Evolutionary conservation across 1,140 invertebrate genomes (phyloP).

Genomic region (Dendrolimus kikuchii): DNA sequence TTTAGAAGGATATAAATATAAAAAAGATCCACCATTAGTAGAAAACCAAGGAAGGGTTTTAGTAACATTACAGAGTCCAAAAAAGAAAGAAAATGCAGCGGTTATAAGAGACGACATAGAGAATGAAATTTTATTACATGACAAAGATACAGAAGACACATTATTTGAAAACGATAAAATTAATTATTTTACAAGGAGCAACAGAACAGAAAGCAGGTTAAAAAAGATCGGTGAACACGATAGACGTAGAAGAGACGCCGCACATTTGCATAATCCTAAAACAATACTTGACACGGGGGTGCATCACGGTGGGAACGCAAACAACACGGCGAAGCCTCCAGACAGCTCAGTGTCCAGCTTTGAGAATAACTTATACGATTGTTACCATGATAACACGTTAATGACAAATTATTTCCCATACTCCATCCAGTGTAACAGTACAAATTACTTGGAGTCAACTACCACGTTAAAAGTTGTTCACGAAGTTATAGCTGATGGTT

Average conservation of each 20-base stretch:
- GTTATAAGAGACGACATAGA: neutral
- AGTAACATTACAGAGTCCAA: conserved; percentile 78
- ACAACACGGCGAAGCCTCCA: conserved; percentile 71
- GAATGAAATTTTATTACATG: neutral
- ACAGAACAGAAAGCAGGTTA: no score
- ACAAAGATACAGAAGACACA: conserved; percentile 1
- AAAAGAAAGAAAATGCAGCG: conserved; percentile 7
- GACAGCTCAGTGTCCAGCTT: conserved; percentile 83
- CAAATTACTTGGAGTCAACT: conserved; percentile 77
- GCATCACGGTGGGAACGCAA: conserved; percentile 82
- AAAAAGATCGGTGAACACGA: conserved; percentile 4
- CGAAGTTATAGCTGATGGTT: conserved; percentile 80
- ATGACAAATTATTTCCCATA: conserved; percentile 79
- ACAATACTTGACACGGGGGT: conserved; percentile 81
- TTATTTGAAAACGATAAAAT: neutral
- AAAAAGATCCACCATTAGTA: conserved; percentile 70
- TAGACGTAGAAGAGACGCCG: conserved; percentile 34
- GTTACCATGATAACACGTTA: conserved; percentile 82
- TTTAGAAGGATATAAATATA: conserved; percentile 79
- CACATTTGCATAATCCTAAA: conserved; percentile 69
- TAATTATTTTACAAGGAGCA: no score
- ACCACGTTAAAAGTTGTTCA: conserved; percentile 77
- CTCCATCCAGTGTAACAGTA: conserved; percentile 77
- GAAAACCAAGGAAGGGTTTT: conserved; percentile 78
- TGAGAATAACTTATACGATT: conserved; percentile 81